Conservation (phyloP, 2,797 vertebrate genomes). For the Myripristis jacobus region DNA sequence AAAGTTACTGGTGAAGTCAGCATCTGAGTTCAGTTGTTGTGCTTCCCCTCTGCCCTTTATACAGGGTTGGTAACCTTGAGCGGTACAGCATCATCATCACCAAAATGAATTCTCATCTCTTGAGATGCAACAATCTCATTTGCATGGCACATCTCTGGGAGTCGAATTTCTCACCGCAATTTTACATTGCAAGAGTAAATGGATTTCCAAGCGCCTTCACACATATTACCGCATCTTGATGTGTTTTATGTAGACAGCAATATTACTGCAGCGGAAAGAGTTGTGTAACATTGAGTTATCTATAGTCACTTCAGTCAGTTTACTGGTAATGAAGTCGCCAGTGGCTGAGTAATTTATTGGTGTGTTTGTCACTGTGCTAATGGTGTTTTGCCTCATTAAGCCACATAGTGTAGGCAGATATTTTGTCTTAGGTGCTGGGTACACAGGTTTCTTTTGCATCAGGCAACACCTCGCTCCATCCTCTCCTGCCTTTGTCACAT, state of each 20-base stretch:
- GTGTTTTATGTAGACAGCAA: constrained; percentile 66
- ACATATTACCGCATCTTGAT: constrained; percentile 74
- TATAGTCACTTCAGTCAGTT: constrained; percentile 70
- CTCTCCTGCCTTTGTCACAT: constrained; percentile 31
- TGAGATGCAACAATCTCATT: constrained; percentile 76
- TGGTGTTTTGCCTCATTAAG: constrained; percentile 75
- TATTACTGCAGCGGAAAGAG: constrained; percentile 59
- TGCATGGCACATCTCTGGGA: constrained; percentile 68
- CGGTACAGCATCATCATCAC: constrained; percentile 60
- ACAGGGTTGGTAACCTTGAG: constrained; percentile 70
- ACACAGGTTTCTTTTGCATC: constrained; percentile 43
- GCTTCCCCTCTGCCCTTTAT: constrained; percentile 39
- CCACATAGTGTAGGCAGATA: constrained; percentile 52
- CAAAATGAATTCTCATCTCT: constrained; percentile 65
- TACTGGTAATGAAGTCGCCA: constrained; percentile 76
- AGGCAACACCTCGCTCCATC: constrained; percentile 54
- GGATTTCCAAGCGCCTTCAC: constrained; percentile 73
- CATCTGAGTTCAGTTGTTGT: constrained; percentile 15
- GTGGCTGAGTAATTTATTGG: constrained; percentile 74
- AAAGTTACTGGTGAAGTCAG: background rate
- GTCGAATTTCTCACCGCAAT: constrained; percentile 61
- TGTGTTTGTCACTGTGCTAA: constrained; percentile 64
- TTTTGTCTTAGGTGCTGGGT: constrained; percentile 52
- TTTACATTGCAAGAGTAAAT: constrained; percentile 75
- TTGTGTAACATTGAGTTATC: constrained; percentile 67